Evolutionary conservation across 2,113 vertebrate genomes (phyloP).

Genomic region (Brevimyrus niger): DNA sequence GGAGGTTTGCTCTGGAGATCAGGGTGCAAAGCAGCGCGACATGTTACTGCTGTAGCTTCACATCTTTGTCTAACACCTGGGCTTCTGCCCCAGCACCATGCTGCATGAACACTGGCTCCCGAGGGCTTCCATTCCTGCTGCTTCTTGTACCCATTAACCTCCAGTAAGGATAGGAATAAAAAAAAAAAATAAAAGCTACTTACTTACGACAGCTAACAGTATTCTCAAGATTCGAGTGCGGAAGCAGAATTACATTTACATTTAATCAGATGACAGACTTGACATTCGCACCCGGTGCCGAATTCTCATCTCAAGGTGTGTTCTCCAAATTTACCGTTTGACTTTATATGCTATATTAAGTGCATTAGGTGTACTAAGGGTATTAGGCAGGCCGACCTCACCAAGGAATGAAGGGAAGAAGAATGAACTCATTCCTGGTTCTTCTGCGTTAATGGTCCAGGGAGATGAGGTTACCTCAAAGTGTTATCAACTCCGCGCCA

Average conservation of each 20-base stretch:
- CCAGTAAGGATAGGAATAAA: not conserved
- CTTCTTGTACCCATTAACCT: not conserved
- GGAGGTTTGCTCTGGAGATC: not conserved
- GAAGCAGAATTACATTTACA: not conserved
- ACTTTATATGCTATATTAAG: not conserved
- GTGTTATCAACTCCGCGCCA: conserved; percentile 12
- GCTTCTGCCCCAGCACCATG: not conserved
- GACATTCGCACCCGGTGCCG: not conserved
- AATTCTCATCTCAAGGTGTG: not conserved
- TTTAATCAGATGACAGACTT: not conserved
- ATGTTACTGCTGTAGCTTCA: not conserved
- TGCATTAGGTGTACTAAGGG: not conserved
- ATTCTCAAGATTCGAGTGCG: not conserved
- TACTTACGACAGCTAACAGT: not conserved
- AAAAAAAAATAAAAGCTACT: not conserved
- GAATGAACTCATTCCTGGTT: not conserved
- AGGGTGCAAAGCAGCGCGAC: not conserved
- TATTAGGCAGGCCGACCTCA: not conserved
- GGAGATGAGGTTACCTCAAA: not conserved
- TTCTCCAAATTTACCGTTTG: not conserved
- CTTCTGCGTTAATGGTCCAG: not conserved
- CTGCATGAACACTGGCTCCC: not conserved
- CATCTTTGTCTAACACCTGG: not conserved
- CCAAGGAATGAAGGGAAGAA: not conserved
- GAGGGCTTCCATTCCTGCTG: not conserved